Evolutionary conservation across 2,888 invertebrate species (phyloP), one percentile per base, ranked within the genome.

Genomic region (Thereva nobilitata): DNA sequence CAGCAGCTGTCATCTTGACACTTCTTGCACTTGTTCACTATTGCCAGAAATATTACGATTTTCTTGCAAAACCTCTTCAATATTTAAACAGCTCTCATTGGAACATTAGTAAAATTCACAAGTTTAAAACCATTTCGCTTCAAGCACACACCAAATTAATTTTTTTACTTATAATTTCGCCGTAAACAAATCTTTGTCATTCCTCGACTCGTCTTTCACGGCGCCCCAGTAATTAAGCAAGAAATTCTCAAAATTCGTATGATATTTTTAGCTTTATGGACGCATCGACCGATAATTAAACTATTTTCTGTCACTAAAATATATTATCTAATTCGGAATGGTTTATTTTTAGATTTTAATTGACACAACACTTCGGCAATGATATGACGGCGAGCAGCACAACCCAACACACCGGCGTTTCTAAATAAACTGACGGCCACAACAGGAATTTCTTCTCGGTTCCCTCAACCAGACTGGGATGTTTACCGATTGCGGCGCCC

Each of bases 291-390:
- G 35, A 37, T 59, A 61, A 61, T 61, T 50, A 61, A 61, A 61
- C 61, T 49, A 61, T 50, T 61, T 61, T 61, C 49, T 61, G 61
- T 61, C 61, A 61, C 50, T 61, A 50, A 12, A 38, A 59, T 47
- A 47, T 38, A 10, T 38, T 59, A 59, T 37, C 37, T 47, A 45
- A 37, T 10, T 38, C 37, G 45, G 12, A 47, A 47, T 38, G 45
- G 57, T 59, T 59, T 59, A 59, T 59, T 59, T 59, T 59, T 59
- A 59, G 57, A 59, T 12, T 8, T 47, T 10, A 47, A 37, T 47
- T 59, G 35, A 38, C 10, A 40, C 37, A 59, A 23, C 47, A 59
- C 57, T 47, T 38, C 57, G 57, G 38, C 8, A 5, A 47, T 3
- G 47, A 57, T 23, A 9, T n/a, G n/a, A 34, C 10, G 38, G 8